Conservation (phyloP, 1,140 invertebrate genomes). For the Cyclargus thomasi region DNA sequence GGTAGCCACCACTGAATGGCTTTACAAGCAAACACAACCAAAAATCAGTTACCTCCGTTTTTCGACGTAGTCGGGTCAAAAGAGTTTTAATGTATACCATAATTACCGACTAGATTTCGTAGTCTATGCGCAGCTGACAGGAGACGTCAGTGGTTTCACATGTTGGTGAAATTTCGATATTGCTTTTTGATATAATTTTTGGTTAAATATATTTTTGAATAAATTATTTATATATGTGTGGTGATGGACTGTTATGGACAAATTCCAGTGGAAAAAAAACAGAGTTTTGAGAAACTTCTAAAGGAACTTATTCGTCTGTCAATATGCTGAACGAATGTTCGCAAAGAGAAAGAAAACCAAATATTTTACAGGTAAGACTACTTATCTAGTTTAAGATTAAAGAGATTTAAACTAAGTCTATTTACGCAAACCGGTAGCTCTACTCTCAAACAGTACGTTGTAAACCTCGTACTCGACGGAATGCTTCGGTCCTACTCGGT, state of each 20-base stretch:
- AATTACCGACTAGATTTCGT: slow-evolving; percentile 7
- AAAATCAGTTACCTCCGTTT: too few relatives aligned
- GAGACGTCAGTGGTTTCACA: slow-evolving; percentile 7
- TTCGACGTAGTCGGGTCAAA: background rate
- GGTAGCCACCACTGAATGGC: too few relatives aligned
- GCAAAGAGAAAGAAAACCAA: slow-evolving; percentile 47
- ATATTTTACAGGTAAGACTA: slow-evolving; percentile 49
- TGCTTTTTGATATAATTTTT: slow-evolving; percentile 69
- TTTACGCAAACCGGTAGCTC: too few relatives aligned
- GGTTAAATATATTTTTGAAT: slow-evolving; percentile 67
- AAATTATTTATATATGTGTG: slow-evolving; percentile 65
- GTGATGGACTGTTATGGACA: slow-evolving; percentile 67
- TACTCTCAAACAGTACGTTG: too few relatives aligned
- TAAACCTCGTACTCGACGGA: too few relatives aligned
- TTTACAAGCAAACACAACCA: too few relatives aligned
- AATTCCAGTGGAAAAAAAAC: slow-evolving; percentile 47
- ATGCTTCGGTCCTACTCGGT: too few relatives aligned
- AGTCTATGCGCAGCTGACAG: background rate
- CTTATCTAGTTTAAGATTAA: too few relatives aligned
- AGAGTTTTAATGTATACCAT: background rate
- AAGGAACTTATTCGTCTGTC: slow-evolving; percentile 40
- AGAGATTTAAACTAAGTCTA: too few relatives aligned
- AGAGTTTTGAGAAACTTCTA: slow-evolving; percentile 35
- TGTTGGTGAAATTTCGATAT: slow-evolving; percentile 52
- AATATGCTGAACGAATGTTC: slow-evolving; percentile 71